Conservation (phyloP, 2,113 vertebrate genomes). For the Serinus canaria region DNA sequence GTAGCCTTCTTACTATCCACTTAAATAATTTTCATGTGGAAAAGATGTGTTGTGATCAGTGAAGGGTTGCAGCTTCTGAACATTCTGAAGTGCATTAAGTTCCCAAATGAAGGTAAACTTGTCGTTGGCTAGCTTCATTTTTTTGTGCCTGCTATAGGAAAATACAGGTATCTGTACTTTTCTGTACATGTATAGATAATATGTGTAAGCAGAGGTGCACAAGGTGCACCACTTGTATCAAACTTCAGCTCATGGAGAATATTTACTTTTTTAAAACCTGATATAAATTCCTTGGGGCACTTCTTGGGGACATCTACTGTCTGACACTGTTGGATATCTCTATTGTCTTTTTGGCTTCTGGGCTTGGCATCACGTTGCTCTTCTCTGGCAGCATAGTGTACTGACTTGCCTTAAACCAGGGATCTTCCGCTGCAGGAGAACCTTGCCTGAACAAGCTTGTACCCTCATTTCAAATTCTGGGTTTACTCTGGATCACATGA, state of each 20-base stretch:
- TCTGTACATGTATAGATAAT: background rate
- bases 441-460: background rate
- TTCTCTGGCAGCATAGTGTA: background rate
- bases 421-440: background rate
- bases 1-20: background rate
- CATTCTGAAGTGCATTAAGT: background rate
- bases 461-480: background rate
- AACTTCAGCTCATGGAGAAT: background rate
- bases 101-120: background rate
- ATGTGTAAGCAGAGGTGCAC: background rate
- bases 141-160: background rate
- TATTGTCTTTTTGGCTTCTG: background rate
- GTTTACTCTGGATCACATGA: fast-evolving
- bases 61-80: background rate
- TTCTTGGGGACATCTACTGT: background rate
- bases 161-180: background rate
- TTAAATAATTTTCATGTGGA: background rate
- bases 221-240: background rate
- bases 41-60: background rate
- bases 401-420: background rate
- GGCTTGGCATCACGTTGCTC: background rate
- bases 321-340: background rate
- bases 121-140: background rate
- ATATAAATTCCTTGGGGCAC: background rate
- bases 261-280: background rate